A percentile compares a stretch with the other conserved stretches of the same genome.
Evolutionary conservation across 1,140 invertebrate species (phyloP).

Genomic region (Heliconius hermathena): DNA sequence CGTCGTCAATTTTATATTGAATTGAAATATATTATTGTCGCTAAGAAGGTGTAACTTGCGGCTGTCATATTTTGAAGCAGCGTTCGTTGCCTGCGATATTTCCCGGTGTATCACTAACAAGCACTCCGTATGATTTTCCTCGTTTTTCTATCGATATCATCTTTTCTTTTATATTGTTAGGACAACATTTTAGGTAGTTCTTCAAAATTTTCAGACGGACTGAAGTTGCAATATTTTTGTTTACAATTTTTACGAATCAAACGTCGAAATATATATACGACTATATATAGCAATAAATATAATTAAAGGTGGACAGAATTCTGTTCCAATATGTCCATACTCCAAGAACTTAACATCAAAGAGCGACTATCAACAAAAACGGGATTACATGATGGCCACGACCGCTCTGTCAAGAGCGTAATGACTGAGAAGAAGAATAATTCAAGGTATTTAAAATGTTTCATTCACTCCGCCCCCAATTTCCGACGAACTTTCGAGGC

Average conservation of each 20-base stretch:
- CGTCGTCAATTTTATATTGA: no score
- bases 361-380: no score
- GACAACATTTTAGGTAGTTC: background rate
- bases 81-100: slow-evolving; percentile 3
- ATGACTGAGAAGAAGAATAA: no score
- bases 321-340: no score
- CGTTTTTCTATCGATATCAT: slow-evolving; percentile 27
- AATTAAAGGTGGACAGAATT: no score
- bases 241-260: background rate
- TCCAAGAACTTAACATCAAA: no score
- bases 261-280: background rate
- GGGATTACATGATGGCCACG: no score
- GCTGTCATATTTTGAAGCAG: background rate
- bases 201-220: background rate
- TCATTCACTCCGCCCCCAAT: no score
- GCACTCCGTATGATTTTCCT: slow-evolving; percentile 42
- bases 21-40: background rate
- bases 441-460: no score
- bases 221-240: background rate
- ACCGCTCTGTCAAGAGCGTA: no score
- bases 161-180: slow-evolving; percentile 32
- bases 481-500: no score
- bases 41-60: background rate
- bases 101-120: slow-evolving; percentile 47
- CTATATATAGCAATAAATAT: background rate